A percentile compares a stretch with the other conserved stretches of the same genome.
Conservation (phyloP, 2,888 invertebrate genomes). For the Pyrochroa serraticornis region DNA sequence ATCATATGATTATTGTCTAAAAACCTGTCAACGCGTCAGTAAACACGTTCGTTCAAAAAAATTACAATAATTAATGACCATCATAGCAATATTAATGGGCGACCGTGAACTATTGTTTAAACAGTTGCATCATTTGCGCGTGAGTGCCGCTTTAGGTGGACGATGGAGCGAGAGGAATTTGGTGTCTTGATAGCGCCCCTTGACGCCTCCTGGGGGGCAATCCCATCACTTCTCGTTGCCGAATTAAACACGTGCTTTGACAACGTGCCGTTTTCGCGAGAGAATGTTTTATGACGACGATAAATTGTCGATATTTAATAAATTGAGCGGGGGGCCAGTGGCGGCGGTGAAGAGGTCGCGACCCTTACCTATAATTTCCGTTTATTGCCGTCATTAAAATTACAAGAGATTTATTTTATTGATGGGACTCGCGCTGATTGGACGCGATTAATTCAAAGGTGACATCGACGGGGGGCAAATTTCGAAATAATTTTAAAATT, state of each 20-base stretch:
- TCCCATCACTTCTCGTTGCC: conserved; percentile 34
- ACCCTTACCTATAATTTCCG: too few relatives aligned
- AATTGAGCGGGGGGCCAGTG: conserved; percentile 8
- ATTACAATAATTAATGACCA: conserved; percentile 8
- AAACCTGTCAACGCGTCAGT: conserved; percentile 13
- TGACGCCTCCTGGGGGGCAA: conserved; percentile 40
- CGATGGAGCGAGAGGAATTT: conserved; percentile 28
- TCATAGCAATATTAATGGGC: conserved; percentile 16
- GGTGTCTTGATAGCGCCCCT: conserved; percentile 40
- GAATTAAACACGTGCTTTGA: conserved; percentile 40
- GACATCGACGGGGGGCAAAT: too few relatives aligned
- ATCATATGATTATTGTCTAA: conserved; percentile 22
- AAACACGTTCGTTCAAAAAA: not conserved
- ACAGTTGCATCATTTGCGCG: conserved; percentile 16
- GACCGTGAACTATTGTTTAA: conserved; percentile 26
- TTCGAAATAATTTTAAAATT: too few relatives aligned
- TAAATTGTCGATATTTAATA: conserved; percentile 36
- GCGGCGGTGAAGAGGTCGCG: too few relatives aligned
- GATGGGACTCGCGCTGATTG: too few relatives aligned
- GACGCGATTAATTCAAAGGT: too few relatives aligned
- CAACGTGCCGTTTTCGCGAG: conserved; percentile 35
- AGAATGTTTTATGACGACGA: conserved; percentile 34
- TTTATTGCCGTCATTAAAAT: too few relatives aligned
- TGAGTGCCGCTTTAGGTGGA: conserved; percentile 17
- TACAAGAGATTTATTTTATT: too few relatives aligned